Conservation (phyloP, 1,140 invertebrate genomes). For the Brachionus rubens region DNA sequence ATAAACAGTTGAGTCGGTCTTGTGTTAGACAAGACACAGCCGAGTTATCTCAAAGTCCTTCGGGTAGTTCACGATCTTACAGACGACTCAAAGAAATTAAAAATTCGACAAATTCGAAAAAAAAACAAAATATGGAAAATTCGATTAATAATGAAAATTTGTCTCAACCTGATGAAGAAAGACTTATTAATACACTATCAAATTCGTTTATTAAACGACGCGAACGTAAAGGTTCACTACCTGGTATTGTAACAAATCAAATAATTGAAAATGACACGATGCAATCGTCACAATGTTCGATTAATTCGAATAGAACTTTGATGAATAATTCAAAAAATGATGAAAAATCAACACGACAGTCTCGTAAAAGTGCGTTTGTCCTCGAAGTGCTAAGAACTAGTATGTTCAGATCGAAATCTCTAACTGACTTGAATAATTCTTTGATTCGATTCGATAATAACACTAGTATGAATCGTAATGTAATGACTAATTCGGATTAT, state of each 20-base stretch:
- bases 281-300: conserved; percentile 9
- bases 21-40: neutral
- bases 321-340: conserved; percentile 1
- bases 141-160: no score
- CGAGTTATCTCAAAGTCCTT: conserved; percentile 3
- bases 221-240: conserved; percentile 27
- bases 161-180: neutral
- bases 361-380: conserved; percentile 31
- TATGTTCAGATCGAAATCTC: conserved; percentile 34
- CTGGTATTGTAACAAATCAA: neutral
- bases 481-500: no score
- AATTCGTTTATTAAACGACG: conserved; percentile 13
- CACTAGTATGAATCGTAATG: neutral
- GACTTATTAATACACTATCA: neutral
- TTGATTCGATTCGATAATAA: neutral
- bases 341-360: neutral
- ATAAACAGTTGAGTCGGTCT: neutral
- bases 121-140: neutral
- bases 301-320: conserved; percentile 1
- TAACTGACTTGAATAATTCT: conserved; percentile 26
- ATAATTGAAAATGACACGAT: neutral
- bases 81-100: conserved; percentile 6
- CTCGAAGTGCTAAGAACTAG: conserved; percentile 21
- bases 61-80: neutral
- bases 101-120: conserved; percentile 21